Evolutionary conservation across 2,113 vertebrate species (phyloP).

Genomic region (Felis chaus): DNA sequence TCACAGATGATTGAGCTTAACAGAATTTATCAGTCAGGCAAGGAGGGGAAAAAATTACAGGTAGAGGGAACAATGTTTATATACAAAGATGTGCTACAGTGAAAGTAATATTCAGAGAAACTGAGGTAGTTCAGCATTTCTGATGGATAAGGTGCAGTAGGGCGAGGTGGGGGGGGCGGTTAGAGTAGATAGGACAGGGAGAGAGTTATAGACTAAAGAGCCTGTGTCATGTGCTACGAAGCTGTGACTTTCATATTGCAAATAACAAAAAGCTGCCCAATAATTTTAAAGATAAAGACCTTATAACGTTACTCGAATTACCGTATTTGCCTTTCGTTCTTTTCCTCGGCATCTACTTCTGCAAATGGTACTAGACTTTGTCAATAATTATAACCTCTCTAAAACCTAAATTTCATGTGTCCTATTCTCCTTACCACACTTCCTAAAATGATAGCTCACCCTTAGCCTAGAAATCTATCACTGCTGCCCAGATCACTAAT

Average conservation of each 20-base stretch:
- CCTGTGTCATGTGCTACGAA: not conserved
- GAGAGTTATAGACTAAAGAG: not conserved
- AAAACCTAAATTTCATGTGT: not conserved
- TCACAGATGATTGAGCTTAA: not conserved
- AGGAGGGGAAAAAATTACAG: not conserved
- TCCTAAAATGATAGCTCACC: not conserved
- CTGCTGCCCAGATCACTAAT: not conserved
- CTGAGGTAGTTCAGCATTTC: not conserved
- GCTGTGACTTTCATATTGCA: not conserved
- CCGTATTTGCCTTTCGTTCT: not conserved
- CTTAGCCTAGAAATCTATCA: not conserved
- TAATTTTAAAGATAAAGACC: not conserved
- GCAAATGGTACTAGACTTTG: not conserved
- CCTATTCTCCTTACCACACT: not conserved
- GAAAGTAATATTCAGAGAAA: not conserved
- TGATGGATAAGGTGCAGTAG: rapidly evolving
- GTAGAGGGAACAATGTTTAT: not conserved
- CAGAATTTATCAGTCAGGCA: not conserved
- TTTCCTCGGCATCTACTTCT: not conserved
- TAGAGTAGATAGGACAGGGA: not conserved
- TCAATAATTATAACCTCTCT: not conserved
- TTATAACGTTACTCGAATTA: not conserved
- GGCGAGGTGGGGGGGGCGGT: not conserved
- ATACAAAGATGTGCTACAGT: not conserved
- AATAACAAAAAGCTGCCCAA: not conserved